These are phyloP conservation scores for Candidula unifasciata DNA, from an alignment of 2,888 invertebrate species.

Conservation along the genomic window DNA sequence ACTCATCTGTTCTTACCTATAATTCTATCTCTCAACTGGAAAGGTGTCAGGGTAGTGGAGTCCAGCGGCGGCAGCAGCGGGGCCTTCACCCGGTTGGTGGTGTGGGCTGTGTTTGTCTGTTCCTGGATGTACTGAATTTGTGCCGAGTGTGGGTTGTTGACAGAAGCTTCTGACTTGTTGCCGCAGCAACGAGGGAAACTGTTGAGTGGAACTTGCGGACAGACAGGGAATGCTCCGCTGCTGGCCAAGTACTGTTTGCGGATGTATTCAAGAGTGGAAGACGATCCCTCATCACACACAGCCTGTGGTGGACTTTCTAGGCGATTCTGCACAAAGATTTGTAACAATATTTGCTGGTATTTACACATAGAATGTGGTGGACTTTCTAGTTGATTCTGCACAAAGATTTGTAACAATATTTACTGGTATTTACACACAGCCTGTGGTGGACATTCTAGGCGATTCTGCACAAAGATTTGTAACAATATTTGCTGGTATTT, in stretches of 20 bases:
- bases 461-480: conserved; percentile 62
- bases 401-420: background rate
- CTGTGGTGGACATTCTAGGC: conserved; percentile 73
- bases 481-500: too few species aligned
- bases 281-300: conserved; percentile 75
- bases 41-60: conserved; percentile 70
- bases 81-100: conserved; percentile 75
- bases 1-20: conserved; percentile 74
- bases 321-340: conserved; percentile 64
- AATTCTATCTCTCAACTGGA: conserved; percentile 74
- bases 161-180: conserved; percentile 73
- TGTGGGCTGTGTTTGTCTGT: conserved; percentile 76
- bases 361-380: conserved; percentile 75
- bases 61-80: conserved; percentile 75
- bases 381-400: conserved; percentile 69
- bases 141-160: conserved; percentile 75
- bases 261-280: conserved; percentile 68
- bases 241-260: conserved; percentile 60
- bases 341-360: too few species aligned
- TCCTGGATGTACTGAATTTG: conserved; percentile 76
- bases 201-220: conserved; percentile 61
- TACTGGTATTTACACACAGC: conserved; percentile 74
- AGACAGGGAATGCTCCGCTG: conserved; percentile 23
- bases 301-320: conserved; percentile 72
- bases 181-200: conserved; percentile 74